Base-by-base conservation (phyloP, 92 coral and sea anemone genomes). In the Siderastrea radians region DNA sequence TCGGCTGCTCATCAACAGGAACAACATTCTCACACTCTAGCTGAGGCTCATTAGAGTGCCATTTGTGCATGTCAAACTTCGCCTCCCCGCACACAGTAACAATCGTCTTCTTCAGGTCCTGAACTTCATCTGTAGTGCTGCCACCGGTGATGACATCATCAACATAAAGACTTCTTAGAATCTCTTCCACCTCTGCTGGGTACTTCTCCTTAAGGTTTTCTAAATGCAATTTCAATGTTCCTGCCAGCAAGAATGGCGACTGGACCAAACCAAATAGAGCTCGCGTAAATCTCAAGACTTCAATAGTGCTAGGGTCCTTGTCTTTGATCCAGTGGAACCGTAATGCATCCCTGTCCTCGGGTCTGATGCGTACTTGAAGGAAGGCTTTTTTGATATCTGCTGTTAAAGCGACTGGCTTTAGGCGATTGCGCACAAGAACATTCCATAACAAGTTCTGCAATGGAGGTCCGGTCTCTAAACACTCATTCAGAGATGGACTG, bases 131-230 rank as follows among this genome's bases (percentile, higher is more conserved):
- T 54, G 49, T 59, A 17, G 78, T 83, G 62, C 68, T 69, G 66
- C 85, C 92, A 3, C 94, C 94, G 3, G 92, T 49, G 50, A 91
- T 91, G 17, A 93, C 46, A 51, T 91, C 94, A 79, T 93, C 96
- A 26, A 91, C 96, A 43, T 87, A 91, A 55, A 91, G 61, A 58
- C 92, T 84, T 60, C 72, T 82, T 81, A 38, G 43, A 10, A 90
- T 84, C 85, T 93, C 96, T 10, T 72, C 74, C 49, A 93, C 86
- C 38, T 86, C 91, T 14, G 7, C 50, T 7, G 93, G 91, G 65
- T 67, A 83, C 76, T 48, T 82, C 68, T 72, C 83, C 74, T 68
- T 72, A 7, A 57, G 68, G 68, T 62, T 72, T 47, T 84, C 58
- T 52, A 84, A 68, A 79, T 91, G 81, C 10, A 11, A 59, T 49